A percentile compares a stretch with the other conserved stretches of the same genome.
Evolutionary conservation across 2,113 vertebrate species (phyloP).

Genomic region (Eurystomus gularis): DNA sequence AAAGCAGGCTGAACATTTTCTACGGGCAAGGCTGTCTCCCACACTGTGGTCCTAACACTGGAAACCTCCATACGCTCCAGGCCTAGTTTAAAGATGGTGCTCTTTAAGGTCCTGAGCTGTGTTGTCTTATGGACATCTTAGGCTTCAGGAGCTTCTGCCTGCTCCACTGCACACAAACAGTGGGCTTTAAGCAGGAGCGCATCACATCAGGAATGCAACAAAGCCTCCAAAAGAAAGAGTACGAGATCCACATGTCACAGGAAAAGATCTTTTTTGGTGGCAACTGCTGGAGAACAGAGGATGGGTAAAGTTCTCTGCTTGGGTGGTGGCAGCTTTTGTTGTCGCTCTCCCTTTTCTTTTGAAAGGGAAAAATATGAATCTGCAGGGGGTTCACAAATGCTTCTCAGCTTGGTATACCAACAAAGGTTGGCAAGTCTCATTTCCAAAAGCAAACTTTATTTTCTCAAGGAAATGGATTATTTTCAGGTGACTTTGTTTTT

Average conservation of each 20-base stretch:
- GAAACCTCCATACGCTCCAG: neutral
- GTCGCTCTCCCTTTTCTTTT: neutral
- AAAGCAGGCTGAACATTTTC: neutral
- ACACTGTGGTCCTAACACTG: fast-evolving
- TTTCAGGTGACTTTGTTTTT: neutral
- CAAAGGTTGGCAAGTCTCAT: neutral
- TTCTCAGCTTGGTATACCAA: neutral
- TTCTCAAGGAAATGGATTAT: neutral
- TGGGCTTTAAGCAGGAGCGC: neutral
- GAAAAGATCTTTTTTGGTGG: neutral
- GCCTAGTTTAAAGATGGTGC: neutral
- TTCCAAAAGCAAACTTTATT: neutral
- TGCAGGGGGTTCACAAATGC: neutral
- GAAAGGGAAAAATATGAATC: neutral
- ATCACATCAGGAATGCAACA: neutral
- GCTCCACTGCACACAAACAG: neutral
- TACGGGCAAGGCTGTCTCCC: neutral
- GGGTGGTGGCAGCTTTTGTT: neutral
- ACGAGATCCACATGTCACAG: fast-evolving
- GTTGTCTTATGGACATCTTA: fast-evolving
- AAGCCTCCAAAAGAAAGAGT: neutral
- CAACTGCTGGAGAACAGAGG: neutral
- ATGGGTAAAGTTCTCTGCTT: neutral
- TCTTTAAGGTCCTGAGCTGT: neutral
- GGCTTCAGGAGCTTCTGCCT: neutral